Evolutionary conservation across 1,140 invertebrate genomes (phyloP), one percentile per base, ranked within the genome.

Genomic region (Subanguina moxae): DNA sequence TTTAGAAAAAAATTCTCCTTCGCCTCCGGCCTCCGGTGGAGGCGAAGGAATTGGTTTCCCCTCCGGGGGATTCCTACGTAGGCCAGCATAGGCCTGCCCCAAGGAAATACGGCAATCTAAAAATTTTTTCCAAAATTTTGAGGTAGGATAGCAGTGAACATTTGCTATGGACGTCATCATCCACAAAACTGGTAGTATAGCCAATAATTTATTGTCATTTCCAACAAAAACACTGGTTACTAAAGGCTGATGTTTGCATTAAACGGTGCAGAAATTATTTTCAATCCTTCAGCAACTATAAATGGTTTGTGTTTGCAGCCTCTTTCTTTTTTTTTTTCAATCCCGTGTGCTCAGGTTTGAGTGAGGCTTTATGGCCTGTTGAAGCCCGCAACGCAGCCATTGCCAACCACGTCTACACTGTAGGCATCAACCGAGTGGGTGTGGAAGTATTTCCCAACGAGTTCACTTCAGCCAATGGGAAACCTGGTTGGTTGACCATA

Each of bases 111-210:
- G n/a, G n/a, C n/a, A n/a, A n/a, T n/a, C n/a, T n/a, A n/a, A n/a
- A n/a, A n/a, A n/a, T n/a, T n/a, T n/a, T n/a, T n/a, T n/a, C n/a
- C n/a, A n/a, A n/a, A n/a, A n/a, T n/a, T n/a, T n/a, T n/a, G 88
- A 86, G 92, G 91, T 5, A 89, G 88, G 80, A 90, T 98, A 77
- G 95, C 90, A 5, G 87, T 98, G 9, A 97, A 97, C 77, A 95
- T 98, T 78, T 99, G 95, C 82, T 98, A 96, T 84, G 95, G 94
- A 0, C 87, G 95, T 8, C 94, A 97, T 85, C 94, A 98, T 86
- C 94, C 95, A 0, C 88, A 90, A 67, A 98, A 98, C 82, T 98
- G 95, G 11, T 13, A n/a, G 43, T 11, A 45, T n/a, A n/a, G n/a
- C n/a, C n/a, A n/a, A n/a, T n/a, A n/a, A n/a, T 13, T 45, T 45